phyloP scores from a whole-genome alignment of 2,888 invertebrate genomes.

The Syrista parreyssii region DNA sequence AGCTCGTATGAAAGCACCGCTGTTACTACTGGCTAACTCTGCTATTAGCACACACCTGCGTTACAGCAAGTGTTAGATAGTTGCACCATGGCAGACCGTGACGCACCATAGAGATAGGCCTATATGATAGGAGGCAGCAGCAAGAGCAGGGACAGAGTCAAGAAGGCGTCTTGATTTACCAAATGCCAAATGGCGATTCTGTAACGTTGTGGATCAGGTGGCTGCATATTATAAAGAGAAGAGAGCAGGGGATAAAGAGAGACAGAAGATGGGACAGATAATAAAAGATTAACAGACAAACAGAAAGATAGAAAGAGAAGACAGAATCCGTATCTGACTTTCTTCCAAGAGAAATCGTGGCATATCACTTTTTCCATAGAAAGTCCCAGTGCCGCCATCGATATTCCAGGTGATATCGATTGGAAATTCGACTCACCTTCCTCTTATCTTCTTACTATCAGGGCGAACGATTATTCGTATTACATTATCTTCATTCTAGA shows the following conservation, averaged over 20 bases:
- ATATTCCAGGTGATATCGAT: background rate
- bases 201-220: background rate
- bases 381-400: background rate
- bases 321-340: background rate
- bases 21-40: background rate
- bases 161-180: background rate
- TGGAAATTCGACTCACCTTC: background rate
- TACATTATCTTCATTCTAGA: background rate
- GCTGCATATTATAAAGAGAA: background rate
- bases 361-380: background rate
- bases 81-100: background rate
- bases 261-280: too few species aligned
- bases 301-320: background rate
- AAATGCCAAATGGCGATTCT: background rate
- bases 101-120: background rate
- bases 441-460: background rate
- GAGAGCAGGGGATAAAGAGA: background rate
- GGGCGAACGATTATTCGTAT: background rate
- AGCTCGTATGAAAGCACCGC: background rate
- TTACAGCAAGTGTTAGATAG: background rate
- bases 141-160: background rate
- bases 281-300: background rate
- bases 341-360: background rate
- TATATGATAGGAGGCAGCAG: background rate
- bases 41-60: background rate